Evolutionary conservation across 92 coral and sea anemone species (phyloP).

Genomic region (Isaurus tuberculatus): DNA sequence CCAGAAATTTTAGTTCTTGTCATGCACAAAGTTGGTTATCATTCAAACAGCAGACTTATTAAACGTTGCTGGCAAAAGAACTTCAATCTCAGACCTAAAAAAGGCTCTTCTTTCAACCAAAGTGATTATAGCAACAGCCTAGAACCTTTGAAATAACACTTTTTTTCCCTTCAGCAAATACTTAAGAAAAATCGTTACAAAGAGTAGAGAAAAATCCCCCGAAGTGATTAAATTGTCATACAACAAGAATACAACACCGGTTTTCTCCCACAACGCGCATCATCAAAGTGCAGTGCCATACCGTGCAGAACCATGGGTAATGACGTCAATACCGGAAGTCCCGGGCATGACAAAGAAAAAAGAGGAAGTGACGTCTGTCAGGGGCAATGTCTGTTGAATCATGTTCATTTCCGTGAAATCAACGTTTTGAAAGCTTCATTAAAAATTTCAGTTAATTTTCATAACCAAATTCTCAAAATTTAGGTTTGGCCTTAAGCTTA

Average conservation of each 20-base stretch:
- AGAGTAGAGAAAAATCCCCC: conserved; percentile 46
- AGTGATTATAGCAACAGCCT: background rate
- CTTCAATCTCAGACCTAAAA: conserved; percentile 31
- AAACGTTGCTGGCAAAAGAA: conserved; percentile 44
- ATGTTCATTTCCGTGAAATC: too few species aligned
- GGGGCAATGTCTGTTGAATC: background rate
- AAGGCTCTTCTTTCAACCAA: conserved; percentile 6
- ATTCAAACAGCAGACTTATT: conserved; percentile 39
- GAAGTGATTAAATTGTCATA: conserved; percentile 48
- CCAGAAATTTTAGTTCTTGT: conserved; percentile 32
- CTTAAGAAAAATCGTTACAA: conserved; percentile 22
- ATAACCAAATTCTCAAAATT: too few species aligned
- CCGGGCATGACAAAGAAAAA: conserved; percentile 11
- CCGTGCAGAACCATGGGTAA: conserved; percentile 46
- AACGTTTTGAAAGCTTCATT: too few species aligned
- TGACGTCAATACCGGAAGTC: conserved; percentile 50
- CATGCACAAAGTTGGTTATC: conserved; percentile 53
- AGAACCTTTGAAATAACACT: conserved; percentile 10
- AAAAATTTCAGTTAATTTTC: too few species aligned
- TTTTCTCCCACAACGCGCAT: conserved; percentile 51
- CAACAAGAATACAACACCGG: conserved; percentile 53
- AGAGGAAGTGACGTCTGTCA: background rate
- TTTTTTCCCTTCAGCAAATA: background rate
- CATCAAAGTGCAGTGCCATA: conserved; percentile 41
- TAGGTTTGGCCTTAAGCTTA: too few species aligned